Evolutionary conservation across 1,140 invertebrate species (phyloP), one percentile per base, ranked within the genome.

Genomic region (Apocrypta bakeri): DNA sequence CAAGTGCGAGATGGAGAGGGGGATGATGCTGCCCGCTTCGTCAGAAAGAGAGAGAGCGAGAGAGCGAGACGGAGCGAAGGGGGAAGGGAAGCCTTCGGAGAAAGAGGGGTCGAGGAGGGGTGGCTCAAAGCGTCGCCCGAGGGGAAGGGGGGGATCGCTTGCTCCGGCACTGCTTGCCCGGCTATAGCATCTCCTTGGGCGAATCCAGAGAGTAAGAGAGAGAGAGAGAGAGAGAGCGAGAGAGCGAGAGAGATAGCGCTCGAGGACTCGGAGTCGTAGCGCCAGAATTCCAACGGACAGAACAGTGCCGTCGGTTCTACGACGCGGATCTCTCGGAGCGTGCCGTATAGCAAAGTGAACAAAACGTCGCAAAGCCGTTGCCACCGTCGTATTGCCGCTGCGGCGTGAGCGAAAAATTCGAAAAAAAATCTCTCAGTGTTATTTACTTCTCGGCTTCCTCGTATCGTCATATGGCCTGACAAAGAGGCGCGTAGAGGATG

Each of bases 251-350:
- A 33, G 64, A 71, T 24, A 82, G 84, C 0, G 79, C 80, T 64
- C 84, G 88, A 87, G 84, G 86, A 87, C 86, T 87, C 86, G 84
- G 87, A 88, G 87, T 84, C 90, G n/a, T 63, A 68, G 73, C 79
- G 77, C 85, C 79, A 84, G 88, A 89, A 90, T 91, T 88, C 83
- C 87, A 89, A 88, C 87, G 85, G 85, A 85, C 88, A 88, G 90
- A 89, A 83, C 84, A 86, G 86, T 89, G 77, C 83, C 85, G 88
- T 87, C 87, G 83, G 83, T 88, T 87, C 85, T 86, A 86, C 86
- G 84, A 89, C 75, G 86, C 84, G 87, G 87, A 75, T 85, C 84
- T 85, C 75, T 37, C 17, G 79, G 74, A 48, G 75, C 74, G 83
- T 77, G 31, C 79, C 77, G 76, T 68, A 64, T 33, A 71, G 37